Evolutionary conservation across 2,797 vertebrate genomes (phyloP).

Genomic region (Falco berigora): DNA sequence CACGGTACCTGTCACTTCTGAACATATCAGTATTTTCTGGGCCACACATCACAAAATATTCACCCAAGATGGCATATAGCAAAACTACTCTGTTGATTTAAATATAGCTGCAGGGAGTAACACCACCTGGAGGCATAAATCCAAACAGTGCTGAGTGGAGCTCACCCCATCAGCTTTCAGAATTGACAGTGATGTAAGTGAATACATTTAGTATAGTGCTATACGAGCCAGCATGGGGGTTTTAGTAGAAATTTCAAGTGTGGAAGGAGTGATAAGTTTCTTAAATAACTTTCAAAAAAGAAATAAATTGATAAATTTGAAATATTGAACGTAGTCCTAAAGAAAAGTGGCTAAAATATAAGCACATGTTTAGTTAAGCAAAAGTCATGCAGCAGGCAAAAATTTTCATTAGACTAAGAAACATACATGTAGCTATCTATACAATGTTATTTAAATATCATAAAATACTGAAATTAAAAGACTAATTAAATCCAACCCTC

Average conservation of each 20-base stretch:
- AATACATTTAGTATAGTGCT: background rate
- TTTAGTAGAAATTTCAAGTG: background rate
- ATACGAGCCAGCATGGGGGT: accelerated
- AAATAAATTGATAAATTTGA: background rate
- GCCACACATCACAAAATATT: background rate
- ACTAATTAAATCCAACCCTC: background rate
- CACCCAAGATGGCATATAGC: background rate
- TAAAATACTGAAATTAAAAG: background rate
- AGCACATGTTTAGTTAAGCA: background rate
- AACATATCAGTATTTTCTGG: background rate
- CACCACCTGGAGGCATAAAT: background rate
- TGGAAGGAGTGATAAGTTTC: background rate
- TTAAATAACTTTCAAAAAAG: background rate
- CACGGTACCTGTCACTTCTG: background rate
- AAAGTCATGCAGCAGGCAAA: background rate
- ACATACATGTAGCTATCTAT: background rate
- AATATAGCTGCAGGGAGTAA: background rate
- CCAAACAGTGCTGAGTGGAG: background rate
- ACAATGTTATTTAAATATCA: background rate
- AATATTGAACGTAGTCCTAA: background rate
- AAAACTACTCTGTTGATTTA: background rate
- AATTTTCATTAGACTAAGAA: background rate
- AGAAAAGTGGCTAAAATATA: background rate
- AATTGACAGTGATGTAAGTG: background rate
- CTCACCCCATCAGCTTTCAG: background rate